Conservation (phyloP, 2,113 vertebrate species). For the Otocyon megalotis region DNA sequence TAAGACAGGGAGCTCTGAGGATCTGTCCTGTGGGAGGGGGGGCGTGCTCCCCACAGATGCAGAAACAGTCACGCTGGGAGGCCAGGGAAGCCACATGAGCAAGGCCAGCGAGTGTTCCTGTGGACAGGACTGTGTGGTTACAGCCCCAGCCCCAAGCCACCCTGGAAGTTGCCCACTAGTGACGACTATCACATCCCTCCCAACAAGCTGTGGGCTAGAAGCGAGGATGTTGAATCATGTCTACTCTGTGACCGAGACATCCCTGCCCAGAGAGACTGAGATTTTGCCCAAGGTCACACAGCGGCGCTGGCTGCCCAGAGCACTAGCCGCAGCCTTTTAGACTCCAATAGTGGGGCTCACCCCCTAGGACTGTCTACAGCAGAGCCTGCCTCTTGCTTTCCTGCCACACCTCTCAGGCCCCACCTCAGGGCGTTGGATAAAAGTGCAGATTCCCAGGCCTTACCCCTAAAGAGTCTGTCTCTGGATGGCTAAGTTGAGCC, state of each 20-base stretch:
- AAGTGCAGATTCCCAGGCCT: neutral
- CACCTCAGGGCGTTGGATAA: neutral
- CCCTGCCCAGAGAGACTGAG: neutral
- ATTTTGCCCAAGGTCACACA: neutral
- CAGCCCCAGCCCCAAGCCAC: neutral
- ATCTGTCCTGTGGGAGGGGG: rapidly evolving
- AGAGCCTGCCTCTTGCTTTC: neutral
- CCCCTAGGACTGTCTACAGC: neutral
- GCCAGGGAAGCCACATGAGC: rapidly evolving
- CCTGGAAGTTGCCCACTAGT: neutral
- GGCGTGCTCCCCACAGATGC: neutral
- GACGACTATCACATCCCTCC: neutral
- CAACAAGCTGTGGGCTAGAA: neutral
- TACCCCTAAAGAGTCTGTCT: neutral
- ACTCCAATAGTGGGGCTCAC: neutral
- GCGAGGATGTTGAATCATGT: neutral
- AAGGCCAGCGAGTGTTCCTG: neutral
- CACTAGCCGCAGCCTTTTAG: neutral
- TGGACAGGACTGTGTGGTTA: no score
- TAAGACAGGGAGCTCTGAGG: rapidly evolving
- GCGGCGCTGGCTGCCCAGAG: neutral
- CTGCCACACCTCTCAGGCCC: no score
- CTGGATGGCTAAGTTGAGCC: neutral
- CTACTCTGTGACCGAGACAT: neutral
- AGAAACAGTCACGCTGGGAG: neutral